Evolutionary conservation across 1,140 invertebrate genomes (phyloP), one percentile per base, ranked within the genome.

Genomic region (Drosophila tsacasi): DNA sequence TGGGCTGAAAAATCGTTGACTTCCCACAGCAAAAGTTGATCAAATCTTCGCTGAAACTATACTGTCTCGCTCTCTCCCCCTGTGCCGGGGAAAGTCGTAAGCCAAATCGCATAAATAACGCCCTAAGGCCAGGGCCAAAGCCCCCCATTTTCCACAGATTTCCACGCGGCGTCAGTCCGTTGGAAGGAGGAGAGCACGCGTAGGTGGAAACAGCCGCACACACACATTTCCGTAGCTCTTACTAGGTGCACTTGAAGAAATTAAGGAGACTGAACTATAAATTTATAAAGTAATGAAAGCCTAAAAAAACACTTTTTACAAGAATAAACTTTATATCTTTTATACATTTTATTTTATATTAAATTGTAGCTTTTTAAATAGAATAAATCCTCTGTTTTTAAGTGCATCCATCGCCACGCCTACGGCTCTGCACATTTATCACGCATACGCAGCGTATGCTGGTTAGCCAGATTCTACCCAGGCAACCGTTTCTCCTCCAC

Each of bases 401-500:
- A 71, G 67, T 73, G 54, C 54, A 42, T 25, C 8, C 35, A 27
- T 50, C 3, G 58, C 59, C 65, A 79, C 73, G 63, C 77, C 77
- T 52, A 62, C 82, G 78, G 47, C 68, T 44, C 52, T 59, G 69
- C 79, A 79, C 82, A 85, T 85, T 86, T 86, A 85, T 85, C 83
- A 85, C 83, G 75, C 83, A 85, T 85, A 85, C 82, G 83, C 79
- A 82, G 75, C 79, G 82, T 86, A 82, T 85, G 78, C 74, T 72
- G 52, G 52, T 73, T 73, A 52, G 50, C 81, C 81, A 64, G 69
- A 52, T 60, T 50, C 58, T n/a, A 40, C 35, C 35, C 55, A 44
- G 40, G 42, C 58, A 8, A 10, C 54, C 21, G 19, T n/a, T n/a
- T n/a, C n/a, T n/a, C n/a, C 54, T 23, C 5, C 15, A 2, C 17